These are phyloP conservation scores for Takifugu flavidus DNA, from an alignment of 2,113 vertebrate genomes.

Conservation along the genomic window DNA sequence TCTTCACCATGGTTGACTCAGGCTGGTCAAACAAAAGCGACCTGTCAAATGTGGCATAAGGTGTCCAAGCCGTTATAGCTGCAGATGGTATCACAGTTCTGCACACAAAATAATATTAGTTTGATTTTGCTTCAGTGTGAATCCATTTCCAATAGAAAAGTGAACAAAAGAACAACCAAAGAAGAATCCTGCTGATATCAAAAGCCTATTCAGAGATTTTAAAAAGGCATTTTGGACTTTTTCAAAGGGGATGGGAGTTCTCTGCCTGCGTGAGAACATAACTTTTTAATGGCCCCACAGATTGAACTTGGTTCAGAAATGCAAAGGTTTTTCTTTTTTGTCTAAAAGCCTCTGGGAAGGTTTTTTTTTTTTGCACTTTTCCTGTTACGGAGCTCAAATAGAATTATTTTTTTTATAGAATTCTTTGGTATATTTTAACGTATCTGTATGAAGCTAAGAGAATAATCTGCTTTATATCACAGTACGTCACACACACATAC, in stretches of 20 bases:
- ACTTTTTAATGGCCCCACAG: slow-evolving; percentile 36
- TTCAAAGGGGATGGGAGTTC: slow-evolving; percentile 39
- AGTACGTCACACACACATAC: too few species aligned
- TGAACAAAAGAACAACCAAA: background rate
- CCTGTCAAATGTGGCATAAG: too few species aligned
- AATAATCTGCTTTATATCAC: too few species aligned
- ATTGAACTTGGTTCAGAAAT: slow-evolving; percentile 29
- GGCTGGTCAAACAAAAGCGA: too few species aligned
- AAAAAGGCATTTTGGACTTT: slow-evolving; percentile 30
- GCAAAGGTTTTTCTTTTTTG: slow-evolving; percentile 20
- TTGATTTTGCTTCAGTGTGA: slow-evolving; percentile 24
- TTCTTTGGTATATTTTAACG: background rate
- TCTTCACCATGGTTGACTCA: too few species aligned
- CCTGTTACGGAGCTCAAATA: slow-evolving; percentile 5
- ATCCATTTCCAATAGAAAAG: slow-evolving; percentile 16
- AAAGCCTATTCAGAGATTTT: slow-evolving; percentile 38
- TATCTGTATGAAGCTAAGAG: background rate
- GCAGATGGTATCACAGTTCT: too few species aligned
- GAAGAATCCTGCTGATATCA: slow-evolving; percentile 33
- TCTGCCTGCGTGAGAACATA: slow-evolving; percentile 32
- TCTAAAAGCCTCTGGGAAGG: slow-evolving; percentile 9
- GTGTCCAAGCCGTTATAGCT: too few species aligned
- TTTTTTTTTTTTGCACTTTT: slow-evolving; percentile 1
- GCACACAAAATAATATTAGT: slow-evolving; percentile 16
- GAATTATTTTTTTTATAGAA: slow-evolving; percentile 7